phyloP scores from a whole-genome alignment of 2,113 vertebrate species.

The Pelobates fuscus region DNA sequence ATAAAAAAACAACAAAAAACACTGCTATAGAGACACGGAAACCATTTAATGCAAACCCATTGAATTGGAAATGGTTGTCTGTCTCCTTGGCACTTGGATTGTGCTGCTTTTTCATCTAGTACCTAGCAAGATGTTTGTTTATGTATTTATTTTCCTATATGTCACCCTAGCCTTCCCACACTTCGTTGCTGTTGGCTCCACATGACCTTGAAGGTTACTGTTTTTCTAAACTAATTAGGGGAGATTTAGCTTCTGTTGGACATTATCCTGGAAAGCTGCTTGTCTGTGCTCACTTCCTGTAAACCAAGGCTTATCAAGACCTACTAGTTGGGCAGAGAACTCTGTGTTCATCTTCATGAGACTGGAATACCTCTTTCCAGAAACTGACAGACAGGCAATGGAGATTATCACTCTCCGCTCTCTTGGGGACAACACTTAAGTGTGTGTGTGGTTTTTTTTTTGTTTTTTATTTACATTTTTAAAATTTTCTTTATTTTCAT shows the following conservation, averaged over 20 bases:
- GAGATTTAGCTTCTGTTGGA: conserved; percentile 43
- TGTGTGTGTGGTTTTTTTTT: too few relatives aligned
- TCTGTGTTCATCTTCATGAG: conserved; percentile 58
- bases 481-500: too few relatives aligned
- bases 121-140: too few relatives aligned
- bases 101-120: too few relatives aligned
- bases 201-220: conserved; percentile 46
- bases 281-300: conserved; percentile 60
- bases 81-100: too few relatives aligned
- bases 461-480: too few relatives aligned
- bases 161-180: not conserved
- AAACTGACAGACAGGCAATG: conserved; percentile 53
- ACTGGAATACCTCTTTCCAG: conserved; percentile 56
- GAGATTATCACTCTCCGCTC: conserved; percentile 55
- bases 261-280: conserved; percentile 53
- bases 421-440: too few relatives aligned
- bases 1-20: too few relatives aligned
- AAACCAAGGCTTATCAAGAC: conserved; percentile 58
- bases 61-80: too few relatives aligned
- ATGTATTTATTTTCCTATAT: too few relatives aligned
- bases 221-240: conserved; percentile 44
- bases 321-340: conserved; percentile 51
- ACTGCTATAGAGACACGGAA: too few relatives aligned
- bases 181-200: conserved; percentile 4
- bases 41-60: too few relatives aligned